Evolutionary conservation across 2,888 invertebrate species (phyloP), one percentile per base, ranked within the genome.

Genomic region (Himalopsyche kuldschensis): DNA sequence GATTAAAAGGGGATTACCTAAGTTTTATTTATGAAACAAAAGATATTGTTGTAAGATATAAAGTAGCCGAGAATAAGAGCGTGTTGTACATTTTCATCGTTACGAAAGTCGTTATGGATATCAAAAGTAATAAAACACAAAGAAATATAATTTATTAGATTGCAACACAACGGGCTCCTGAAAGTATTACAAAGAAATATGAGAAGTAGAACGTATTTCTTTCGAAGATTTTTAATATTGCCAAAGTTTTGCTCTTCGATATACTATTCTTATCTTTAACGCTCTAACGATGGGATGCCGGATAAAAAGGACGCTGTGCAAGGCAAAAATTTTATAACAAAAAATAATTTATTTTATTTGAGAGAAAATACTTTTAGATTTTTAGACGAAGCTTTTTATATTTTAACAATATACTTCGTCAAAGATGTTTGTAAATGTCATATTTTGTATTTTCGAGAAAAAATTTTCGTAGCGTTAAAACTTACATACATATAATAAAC

Each of bases 131-230:
- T 48, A 79, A 79, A 79, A 30, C 30, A 31, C 31, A 30, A 79
- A 48, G 46, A 79, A 48, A 30, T 31, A 48, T 48, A 79, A 30
- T 79, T 48, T 79, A 79, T 79, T 79, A 79, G 47, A 79, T 79
- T 30, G 48, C 47, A 79, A 69, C 69, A 69, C 69, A 69, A 27
- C 69, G 27, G 20, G 69, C 24, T 8, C 10, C 27, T 27, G 69
- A 69, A 69, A 69, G 69, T 69, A 69, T 55, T 55, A 55, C 55
- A 55, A 69, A 69, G 27, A 27, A 41, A 76, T 76, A 35, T 32
- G n/a, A 76, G 35, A 76, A 35, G 32, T 31, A 35, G 35, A 76
- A 76, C 69, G 76, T 76, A 41, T 76, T 32, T 76, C 32, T 41
- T 76, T 32, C 76, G 35, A 76, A 76, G 35, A 76, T 76, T 76